phyloP scores from a whole-genome alignment of 2,888 invertebrate genomes.

The Antheraea yamamai region DNA sequence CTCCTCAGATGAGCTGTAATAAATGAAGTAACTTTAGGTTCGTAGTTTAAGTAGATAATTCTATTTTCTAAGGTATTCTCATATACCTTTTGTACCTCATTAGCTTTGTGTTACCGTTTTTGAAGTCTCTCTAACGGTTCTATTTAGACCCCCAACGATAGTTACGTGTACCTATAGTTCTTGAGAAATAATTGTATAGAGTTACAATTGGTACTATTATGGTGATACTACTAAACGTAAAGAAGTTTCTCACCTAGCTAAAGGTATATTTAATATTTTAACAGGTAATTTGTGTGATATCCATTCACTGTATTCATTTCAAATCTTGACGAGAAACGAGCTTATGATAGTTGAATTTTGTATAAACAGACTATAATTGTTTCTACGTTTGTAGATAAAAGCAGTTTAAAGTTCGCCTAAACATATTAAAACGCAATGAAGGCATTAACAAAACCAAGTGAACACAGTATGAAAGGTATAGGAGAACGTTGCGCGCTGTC shows the following conservation, averaged over 20 bases:
- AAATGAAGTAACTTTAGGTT: neutral
- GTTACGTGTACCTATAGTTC: neutral
- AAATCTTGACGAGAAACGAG: too few species aligned
- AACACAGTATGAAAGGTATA: neutral
- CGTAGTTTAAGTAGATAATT: neutral
- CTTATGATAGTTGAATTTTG: too few species aligned
- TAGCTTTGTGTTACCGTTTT: conserved; percentile 1
- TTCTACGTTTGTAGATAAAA: neutral
- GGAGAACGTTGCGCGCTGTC: neutral
- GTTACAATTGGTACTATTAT: neutral
- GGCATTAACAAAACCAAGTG: neutral
- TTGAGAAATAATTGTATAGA: neutral
- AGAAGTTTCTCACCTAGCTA: neutral
- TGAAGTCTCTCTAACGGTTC: neutral
- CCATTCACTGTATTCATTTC: too few species aligned
- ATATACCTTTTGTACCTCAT: neutral
- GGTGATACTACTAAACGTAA: neutral
- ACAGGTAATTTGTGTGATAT: too few species aligned
- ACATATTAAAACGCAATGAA: neutral
- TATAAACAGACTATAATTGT: too few species aligned
- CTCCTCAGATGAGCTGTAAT: neutral
- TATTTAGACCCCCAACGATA: neutral
- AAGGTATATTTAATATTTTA: too few species aligned
- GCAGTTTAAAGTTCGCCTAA: neutral
- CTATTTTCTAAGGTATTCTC: neutral